Base-by-base conservation (phyloP, 1,140 invertebrate genomes). In the Saxidomus purpurata region DNA sequence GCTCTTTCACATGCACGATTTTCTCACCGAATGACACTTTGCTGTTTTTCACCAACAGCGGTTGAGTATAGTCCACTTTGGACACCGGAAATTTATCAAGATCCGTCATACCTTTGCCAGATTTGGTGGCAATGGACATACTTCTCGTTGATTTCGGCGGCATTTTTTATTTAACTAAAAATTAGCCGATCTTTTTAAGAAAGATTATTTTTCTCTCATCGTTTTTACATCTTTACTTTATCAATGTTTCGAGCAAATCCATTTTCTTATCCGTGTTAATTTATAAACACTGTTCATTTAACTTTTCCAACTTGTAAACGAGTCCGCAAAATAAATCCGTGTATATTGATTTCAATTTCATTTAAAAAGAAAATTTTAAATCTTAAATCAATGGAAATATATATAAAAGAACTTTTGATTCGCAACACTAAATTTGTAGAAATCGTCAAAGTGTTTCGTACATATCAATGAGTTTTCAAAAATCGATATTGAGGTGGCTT, bases 1-100 rank as follows among this genome's bases (percentile, higher is more conserved):
- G 40, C 17, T 61, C 67, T 63, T 84, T 83, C 8, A 83, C 87
- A 28, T 67, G 36, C n/a, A 40, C 80, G 36, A 89, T 28, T 59
- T 89, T 89, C 74, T 89, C 87, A 28, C 87, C 81, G 47, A 89
- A 83, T 19, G 71, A n/a, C 11, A 89, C 81, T 74, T 89, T 89
- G 38, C 61, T 82, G 71, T 89, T 89, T 31, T 83, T 84, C n/a
- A 83, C 79, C 61, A 89, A 47, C 0, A 89, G 25, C 17, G 87
- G 87, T 43, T 89, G 86, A 0, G 86, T 63, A 63, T 88, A 88
- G 47, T 88, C 86, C 52, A 88, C 86, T 38, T 88, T 74, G 11
- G 85, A 79, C 4, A 80, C 61, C 31, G 76, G 61, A 17, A 79
- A 77, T 40, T 79, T 79, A n/a, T 88, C 74, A 31, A 71, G 11